These are phyloP conservation scores for Chiridota heheva DNA, from an alignment of 35 echinoderm and acorn worm genomes.

Conservation along the genomic window DNA sequence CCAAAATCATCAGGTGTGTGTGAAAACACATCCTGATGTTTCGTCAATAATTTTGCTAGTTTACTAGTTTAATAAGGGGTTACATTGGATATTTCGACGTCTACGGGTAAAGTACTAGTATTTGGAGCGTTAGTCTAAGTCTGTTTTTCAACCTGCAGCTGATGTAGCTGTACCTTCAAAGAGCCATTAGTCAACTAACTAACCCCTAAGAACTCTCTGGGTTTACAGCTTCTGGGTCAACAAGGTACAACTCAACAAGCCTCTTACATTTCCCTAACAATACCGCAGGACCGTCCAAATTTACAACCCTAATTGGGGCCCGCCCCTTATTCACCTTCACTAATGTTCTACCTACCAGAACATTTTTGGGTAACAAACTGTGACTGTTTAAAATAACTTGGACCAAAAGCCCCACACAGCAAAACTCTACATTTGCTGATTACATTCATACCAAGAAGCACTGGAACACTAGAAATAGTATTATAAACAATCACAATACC, in stretches of 20 bases:
- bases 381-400: too few relatives aligned
- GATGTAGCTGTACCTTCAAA: not conserved
- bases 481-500: too few relatives aligned
- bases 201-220: not conserved
- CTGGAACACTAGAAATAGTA: too few relatives aligned
- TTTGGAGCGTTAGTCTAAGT: not conserved
- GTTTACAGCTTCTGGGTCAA: too few relatives aligned
- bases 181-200: too few relatives aligned
- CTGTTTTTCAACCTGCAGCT: not conserved
- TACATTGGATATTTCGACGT: not conserved
- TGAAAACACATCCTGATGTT: not conserved
- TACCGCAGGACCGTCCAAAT: not conserved
- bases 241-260: not conserved
- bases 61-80: not conserved
- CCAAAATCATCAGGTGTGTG: not conserved
- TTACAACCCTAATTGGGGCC: not conserved
- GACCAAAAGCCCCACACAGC: too few relatives aligned
- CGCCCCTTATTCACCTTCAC: not conserved
- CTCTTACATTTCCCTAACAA: not conserved
- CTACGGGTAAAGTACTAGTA: not conserved
- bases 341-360: not conserved
- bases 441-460: too few relatives aligned
- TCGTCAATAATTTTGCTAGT: not conserved
- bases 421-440: too few relatives aligned
- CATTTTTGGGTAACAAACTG: too few relatives aligned